Conservation (phyloP, 2,113 vertebrate genomes). For the Nothobranchius furzeri region DNA sequence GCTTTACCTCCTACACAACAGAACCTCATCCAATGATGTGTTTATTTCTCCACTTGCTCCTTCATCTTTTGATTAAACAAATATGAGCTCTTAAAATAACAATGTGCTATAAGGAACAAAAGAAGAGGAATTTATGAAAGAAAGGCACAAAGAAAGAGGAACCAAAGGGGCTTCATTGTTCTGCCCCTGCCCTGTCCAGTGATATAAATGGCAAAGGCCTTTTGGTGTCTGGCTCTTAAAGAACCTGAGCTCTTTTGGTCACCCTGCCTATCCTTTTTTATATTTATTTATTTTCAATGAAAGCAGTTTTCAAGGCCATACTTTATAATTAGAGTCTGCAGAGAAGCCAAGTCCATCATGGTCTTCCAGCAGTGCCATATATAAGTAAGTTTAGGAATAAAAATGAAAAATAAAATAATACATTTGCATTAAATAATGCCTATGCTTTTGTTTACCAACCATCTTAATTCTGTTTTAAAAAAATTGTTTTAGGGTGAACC, state of each 20-base stretch:
- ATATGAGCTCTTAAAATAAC: slow-evolving; percentile 6
- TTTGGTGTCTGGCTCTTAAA: slow-evolving; percentile 44
- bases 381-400: too few relatives aligned
- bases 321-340: slow-evolving; percentile 55
- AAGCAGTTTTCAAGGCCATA: slow-evolving; percentile 46
- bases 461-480: too few relatives aligned
- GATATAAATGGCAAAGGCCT: slow-evolving; percentile 46
- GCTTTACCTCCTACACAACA: neutral
- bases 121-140: neutral
- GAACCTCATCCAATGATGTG: neutral
- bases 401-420: too few relatives aligned
- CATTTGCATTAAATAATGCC: neutral
- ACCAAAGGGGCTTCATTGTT: slow-evolving; percentile 28
- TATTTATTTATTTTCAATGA: slow-evolving; percentile 17
- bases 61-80: slow-evolving; percentile 1
- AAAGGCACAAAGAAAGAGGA: slow-evolving; percentile 15
- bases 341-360: slow-evolving; percentile 18
- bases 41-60: slow-evolving; percentile 16
- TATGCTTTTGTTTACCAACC: neutral
- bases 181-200: slow-evolving; percentile 22
- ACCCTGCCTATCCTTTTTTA: slow-evolving; percentile 33
- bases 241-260: slow-evolving; percentile 41
- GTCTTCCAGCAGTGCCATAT: neutral
- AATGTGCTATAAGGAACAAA: slow-evolving; percentile 27
- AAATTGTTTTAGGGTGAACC: too few relatives aligned